Base-by-base conservation (phyloP, 2,888 invertebrate genomes). In the Leptothorax acervorum region DNA sequence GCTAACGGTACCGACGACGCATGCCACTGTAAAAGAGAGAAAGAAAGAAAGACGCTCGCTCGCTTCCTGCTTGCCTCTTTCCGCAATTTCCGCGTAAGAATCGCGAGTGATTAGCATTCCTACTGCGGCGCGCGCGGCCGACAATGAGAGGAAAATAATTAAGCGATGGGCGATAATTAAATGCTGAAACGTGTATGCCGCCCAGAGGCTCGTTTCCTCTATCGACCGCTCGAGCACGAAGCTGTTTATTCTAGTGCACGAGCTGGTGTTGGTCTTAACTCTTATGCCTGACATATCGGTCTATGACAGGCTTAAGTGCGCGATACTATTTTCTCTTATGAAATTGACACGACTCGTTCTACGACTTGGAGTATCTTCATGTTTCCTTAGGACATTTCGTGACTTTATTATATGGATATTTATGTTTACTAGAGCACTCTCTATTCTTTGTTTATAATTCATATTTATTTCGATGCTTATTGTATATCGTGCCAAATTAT, bases 151-250 rank as follows among this genome's bases (percentile, higher is more conserved):
- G 82, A 74, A 87, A 87, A 85, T 88, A 87, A 90, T 90, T 86
- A 87, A 90, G 83, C 84, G 83, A 90, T 71, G 82, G 48, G 39
- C 81, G 89, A 90, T 90, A 90, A 90, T 90, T 87, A 90, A 90
- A 85, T 71, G 87, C 73, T 83, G 84, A 90, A 88, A 88, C 90
- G 85, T 87, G 86, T 83, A 85, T 78, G 78, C 83, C 79, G 82
- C 28, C 9, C 48, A 62, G 68, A 70, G 73, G 66, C 74, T 45
- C 51, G 83, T 78, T 86, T 71, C 82, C 84, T 82, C 48, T 70
- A 45, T 62, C 81, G 62, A 82, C 53, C 75, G 70, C 71, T 53
- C 57, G 18, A 45, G 55, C 23, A 23, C 23, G 60, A 8, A 45
- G 42, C 23, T 65, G 68, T 79, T 79, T 66, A 60, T 78, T 60